Evolutionary conservation across 2,797 vertebrate species (phyloP).

Genomic region (Apogon talboti): DNA sequence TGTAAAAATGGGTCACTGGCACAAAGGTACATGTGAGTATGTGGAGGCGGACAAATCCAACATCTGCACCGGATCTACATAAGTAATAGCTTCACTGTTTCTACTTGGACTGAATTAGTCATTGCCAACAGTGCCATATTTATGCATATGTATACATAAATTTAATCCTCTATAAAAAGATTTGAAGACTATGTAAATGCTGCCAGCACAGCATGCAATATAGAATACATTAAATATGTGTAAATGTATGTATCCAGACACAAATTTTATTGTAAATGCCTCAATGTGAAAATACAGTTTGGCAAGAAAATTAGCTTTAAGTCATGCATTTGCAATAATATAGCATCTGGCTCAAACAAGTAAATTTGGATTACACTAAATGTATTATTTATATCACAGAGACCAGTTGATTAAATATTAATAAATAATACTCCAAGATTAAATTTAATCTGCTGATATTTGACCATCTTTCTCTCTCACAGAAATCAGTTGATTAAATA

Average conservation of each 20-base stretch:
- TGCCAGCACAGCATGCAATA: slow-evolving; percentile 55
- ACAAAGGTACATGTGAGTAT: slow-evolving; percentile 59
- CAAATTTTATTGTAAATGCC: slow-evolving; percentile 17
- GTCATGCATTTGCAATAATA: slow-evolving; percentile 3
- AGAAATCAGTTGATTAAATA: slow-evolving; percentile 30
- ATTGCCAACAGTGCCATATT: too few relatives aligned
- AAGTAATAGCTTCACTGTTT: slow-evolving; percentile 9
- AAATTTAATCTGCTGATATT: too few relatives aligned
- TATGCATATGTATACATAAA: neutral
- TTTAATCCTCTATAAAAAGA: slow-evolving; percentile 20
- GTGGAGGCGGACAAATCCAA: slow-evolving; percentile 48
- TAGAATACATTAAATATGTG: slow-evolving; percentile 13
- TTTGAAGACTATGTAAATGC: slow-evolving; percentile 47
- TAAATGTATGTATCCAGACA: slow-evolving; percentile 11
- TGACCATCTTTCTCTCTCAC: too few relatives aligned
- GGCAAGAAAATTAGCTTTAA: neutral
- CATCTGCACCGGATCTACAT: slow-evolving; percentile 34
- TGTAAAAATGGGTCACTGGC: slow-evolving; percentile 78
- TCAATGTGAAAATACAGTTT: slow-evolving; percentile 15
- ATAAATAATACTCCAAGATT: too few relatives aligned
- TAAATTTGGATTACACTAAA: slow-evolving; percentile 9
- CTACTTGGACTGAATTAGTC: slow-evolving; percentile 1
- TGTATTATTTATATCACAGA: slow-evolving; percentile 44
- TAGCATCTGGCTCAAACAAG: neutral
- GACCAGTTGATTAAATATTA: neutral